Evolutionary conservation across 2,888 invertebrate genomes (phyloP).

Genomic region (Cremastinae sp.): DNA sequence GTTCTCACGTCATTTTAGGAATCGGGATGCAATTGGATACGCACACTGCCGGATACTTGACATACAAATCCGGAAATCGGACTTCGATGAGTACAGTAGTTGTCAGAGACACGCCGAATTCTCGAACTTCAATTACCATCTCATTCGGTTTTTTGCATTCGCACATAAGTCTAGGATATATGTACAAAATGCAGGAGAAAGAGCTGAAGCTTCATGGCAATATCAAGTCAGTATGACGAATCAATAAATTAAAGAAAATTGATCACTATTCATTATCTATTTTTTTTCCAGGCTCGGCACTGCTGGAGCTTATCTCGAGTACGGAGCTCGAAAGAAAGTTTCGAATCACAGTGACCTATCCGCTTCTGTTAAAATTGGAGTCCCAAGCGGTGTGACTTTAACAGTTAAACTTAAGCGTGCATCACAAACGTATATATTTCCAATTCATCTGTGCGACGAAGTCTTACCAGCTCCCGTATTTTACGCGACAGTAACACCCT

Average conservation of each 20-base stretch:
- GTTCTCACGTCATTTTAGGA: constrained; percentile 81
- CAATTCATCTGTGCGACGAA: constrained; percentile 94
- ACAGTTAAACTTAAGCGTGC: constrained; percentile 93
- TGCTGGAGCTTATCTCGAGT: constrained; percentile 93
- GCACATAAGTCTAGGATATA: constrained; percentile 88
- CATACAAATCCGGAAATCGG: constrained; percentile 86
- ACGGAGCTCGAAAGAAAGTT: constrained; percentile 95
- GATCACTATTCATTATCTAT: neutral
- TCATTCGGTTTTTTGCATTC: constrained; percentile 92
- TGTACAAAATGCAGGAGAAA: constrained; percentile 89
- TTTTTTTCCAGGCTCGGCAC: constrained; percentile 86
- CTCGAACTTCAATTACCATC: constrained; percentile 81
- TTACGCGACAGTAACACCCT: constrained; percentile 94
- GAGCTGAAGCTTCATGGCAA: constrained; percentile 89
- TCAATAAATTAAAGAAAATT: constrained; percentile 6
- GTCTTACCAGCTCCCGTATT: constrained; percentile 94
- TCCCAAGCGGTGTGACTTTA: constrained; percentile 93
- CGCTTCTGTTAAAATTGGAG: constrained; percentile 91
- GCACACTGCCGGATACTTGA: constrained; percentile 93
- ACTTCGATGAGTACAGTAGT: constrained; percentile 89
- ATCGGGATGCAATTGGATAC: constrained; percentile 93
- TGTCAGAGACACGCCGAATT: constrained; percentile 85
- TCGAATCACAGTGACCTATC: constrained; percentile 94
- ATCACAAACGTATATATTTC: constrained; percentile 93
- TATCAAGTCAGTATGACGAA: constrained; percentile 86